Conservation (phyloP, 2,888 invertebrate genomes). For the Drosophila rubida region DNA sequence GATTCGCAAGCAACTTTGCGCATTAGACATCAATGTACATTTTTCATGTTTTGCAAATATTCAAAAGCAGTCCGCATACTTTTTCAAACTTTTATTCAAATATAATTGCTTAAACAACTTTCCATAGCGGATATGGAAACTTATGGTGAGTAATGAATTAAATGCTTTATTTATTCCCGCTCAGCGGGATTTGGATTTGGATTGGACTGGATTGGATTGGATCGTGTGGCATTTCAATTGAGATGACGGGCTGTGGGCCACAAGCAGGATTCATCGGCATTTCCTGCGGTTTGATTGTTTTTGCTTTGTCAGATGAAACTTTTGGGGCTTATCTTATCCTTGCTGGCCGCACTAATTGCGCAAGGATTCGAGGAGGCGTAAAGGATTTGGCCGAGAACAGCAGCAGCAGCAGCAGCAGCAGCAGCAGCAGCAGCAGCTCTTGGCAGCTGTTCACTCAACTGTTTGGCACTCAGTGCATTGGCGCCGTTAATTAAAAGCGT, state of each 20-base stretch:
- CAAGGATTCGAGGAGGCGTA: conserved; percentile 52
- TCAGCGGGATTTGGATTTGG: too few species aligned
- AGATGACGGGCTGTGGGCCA: not conserved
- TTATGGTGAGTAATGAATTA: conserved; percentile 9
- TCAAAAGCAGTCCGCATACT: conserved; percentile 3
- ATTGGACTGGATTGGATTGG: not conserved
- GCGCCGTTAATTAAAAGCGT: conserved; percentile 67
- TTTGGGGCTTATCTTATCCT: conserved; percentile 41
- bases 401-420: not conserved
- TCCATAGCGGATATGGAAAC: not conserved
- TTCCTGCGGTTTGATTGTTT: conserved; percentile 39
- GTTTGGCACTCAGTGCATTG: conserved; percentile 36
- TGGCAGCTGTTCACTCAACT: conserved; percentile 30
- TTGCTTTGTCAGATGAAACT: conserved; percentile 52
- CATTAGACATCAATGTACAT: not conserved
- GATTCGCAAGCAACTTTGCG: conserved; percentile 2
- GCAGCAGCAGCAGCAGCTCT: conserved; percentile 2
- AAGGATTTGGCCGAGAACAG: conserved; percentile 45
- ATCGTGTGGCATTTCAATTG: conserved; percentile 7
- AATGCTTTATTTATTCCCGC: not conserved
- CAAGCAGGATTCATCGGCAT: conserved; percentile 31
- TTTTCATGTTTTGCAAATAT: conserved; percentile 2
- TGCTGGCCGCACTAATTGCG: conserved; percentile 52
- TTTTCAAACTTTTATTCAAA: conserved; percentile 6
- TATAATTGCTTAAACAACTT: not conserved